Evolutionary conservation across 2,888 invertebrate genomes (phyloP).

Genomic region (Catocala sponsa): DNA sequence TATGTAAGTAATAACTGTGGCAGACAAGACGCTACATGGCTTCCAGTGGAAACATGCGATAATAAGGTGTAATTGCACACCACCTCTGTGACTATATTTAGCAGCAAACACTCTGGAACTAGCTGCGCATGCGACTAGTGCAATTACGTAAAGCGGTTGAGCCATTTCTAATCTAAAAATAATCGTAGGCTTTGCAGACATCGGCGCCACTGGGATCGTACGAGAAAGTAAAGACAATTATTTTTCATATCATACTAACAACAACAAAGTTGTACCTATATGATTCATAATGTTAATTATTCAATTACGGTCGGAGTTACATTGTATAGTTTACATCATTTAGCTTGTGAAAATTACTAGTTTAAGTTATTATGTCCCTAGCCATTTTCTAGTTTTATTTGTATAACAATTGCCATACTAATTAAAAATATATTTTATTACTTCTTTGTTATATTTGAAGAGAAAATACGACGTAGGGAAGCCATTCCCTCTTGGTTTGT

Average conservation of each 20-base stretch:
- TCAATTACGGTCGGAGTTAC: neutral
- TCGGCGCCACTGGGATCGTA: slow-evolving; percentile 84
- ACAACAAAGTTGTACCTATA: slow-evolving; percentile 53
- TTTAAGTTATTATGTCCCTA: too few relatives aligned
- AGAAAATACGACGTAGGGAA: too few relatives aligned
- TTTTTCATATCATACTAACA: slow-evolving; percentile 58
- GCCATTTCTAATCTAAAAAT: slow-evolving; percentile 89
- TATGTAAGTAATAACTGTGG: slow-evolving; percentile 70
- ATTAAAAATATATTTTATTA: too few relatives aligned
- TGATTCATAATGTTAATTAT: slow-evolving; percentile 27
- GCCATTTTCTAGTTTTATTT: too few relatives aligned
- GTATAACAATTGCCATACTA: too few relatives aligned
- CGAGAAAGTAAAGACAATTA: slow-evolving; percentile 85
- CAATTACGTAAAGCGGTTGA: slow-evolving; percentile 88
- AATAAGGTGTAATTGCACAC: slow-evolving; percentile 86
- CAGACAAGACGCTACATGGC: slow-evolving; percentile 72
- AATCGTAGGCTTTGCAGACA: slow-evolving; percentile 85
- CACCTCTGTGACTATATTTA: slow-evolving; percentile 86
- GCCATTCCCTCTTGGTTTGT: too few relatives aligned
- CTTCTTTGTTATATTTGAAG: too few relatives aligned
- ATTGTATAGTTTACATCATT: too few relatives aligned
- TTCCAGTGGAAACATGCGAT: slow-evolving; percentile 86
- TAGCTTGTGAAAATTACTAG: too few relatives aligned
- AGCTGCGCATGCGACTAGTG: slow-evolving; percentile 84
- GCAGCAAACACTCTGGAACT: slow-evolving; percentile 84